These are phyloP conservation scores for Peucedramus taeniatus DNA, from an alignment of 2,113 vertebrate genomes.

Conservation along the genomic window DNA sequence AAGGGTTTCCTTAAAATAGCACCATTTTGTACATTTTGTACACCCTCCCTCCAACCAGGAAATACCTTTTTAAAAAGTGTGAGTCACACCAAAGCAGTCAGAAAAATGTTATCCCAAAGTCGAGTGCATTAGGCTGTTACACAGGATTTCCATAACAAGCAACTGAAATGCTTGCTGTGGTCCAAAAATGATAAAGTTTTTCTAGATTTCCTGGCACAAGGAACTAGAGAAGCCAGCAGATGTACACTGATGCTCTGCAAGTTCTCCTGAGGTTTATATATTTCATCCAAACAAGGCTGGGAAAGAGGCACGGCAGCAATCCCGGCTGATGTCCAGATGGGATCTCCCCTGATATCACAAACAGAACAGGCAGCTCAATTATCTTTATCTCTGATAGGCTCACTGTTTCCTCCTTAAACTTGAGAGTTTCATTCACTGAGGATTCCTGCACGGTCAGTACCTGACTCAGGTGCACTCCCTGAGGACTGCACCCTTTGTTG, in stretches of 20 bases:
- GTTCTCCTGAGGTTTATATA: slow-evolving; percentile 29
- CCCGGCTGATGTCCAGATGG: background rate
- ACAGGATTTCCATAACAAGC: slow-evolving; percentile 45
- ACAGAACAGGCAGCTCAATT: slow-evolving; percentile 16
- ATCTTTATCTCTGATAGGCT: slow-evolving; percentile 19
- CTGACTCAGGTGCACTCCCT: slow-evolving; percentile 6
- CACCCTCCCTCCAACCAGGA: background rate
- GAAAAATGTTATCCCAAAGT: background rate
- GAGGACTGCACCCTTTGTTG: slow-evolving; percentile 22
- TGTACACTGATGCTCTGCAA: background rate
- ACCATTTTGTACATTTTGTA: background rate
- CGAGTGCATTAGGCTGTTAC: background rate
- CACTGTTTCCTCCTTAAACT: slow-evolving; percentile 26
- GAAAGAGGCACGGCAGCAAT: background rate
- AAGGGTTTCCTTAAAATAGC: background rate
- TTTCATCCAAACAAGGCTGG: slow-evolving; percentile 40
- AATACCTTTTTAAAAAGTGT: background rate
- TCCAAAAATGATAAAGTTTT: slow-evolving; percentile 23
- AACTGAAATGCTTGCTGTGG: background rate
- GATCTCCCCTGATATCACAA: background rate
- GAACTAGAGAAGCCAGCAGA: slow-evolving; percentile 37
- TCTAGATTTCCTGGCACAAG: slow-evolving; percentile 8
- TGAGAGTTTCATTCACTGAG: slow-evolving; percentile 10
- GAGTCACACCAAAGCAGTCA: background rate
- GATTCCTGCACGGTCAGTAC: background rate